Evolutionary conservation across 2,113 vertebrate genomes (phyloP).

Genomic region (Mesitornis unicolor): DNA sequence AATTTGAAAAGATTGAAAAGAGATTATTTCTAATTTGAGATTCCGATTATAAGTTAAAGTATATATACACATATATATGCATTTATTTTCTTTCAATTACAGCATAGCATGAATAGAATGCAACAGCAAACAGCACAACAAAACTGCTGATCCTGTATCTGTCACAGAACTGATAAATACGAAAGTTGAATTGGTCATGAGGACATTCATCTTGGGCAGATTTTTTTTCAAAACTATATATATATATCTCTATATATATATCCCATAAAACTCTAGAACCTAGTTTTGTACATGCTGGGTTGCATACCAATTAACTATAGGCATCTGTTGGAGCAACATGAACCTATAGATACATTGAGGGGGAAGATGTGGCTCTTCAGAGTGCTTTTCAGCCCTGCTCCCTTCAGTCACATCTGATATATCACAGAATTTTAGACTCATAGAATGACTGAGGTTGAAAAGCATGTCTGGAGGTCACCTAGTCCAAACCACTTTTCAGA

Average conservation of each 20-base stretch:
- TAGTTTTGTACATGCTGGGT: neutral
- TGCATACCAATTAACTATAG: neutral
- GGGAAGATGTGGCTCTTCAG: neutral
- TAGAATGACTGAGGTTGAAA: neutral
- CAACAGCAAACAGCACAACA: neutral
- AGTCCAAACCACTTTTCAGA: neutral
- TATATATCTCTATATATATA: too few relatives aligned
- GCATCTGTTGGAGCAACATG: neutral
- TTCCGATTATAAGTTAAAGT: neutral
- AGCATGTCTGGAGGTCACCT: neutral
- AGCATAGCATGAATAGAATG: neutral
- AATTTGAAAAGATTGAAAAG: neutral
- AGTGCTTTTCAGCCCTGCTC: neutral
- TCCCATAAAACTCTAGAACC: neutral
- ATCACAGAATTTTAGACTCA: neutral
- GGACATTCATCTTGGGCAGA: neutral
- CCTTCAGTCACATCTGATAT: neutral
- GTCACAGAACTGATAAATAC: neutral
- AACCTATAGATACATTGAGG: neutral
- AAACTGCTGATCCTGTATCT: neutral
- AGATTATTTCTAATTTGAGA: neutral
- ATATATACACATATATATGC: neutral
- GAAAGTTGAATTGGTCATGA: neutral
- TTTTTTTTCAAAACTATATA: neutral
- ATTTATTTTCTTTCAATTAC: neutral